Evolutionary conservation across 2,797 vertebrate species (phyloP).

Genomic region (Sebastolobus alascanus): DNA sequence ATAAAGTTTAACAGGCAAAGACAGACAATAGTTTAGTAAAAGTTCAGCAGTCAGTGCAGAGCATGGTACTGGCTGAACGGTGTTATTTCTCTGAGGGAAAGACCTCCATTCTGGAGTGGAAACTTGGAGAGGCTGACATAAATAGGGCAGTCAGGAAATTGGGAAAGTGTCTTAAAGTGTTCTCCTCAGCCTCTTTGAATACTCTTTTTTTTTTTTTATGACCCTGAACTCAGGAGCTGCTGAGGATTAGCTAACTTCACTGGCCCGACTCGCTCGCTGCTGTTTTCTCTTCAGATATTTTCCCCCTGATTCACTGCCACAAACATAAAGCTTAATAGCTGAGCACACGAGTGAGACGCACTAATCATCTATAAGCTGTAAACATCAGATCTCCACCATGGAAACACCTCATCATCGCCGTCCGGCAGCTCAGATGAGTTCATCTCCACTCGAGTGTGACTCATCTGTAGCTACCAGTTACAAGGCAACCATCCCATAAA

Average conservation of each 20-base stretch:
- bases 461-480: slow-evolving; percentile 43
- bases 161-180: slow-evolving; percentile 30
- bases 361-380: slow-evolving; percentile 44
- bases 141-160: slow-evolving; percentile 28
- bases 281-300: slow-evolving; percentile 50
- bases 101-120: slow-evolving; percentile 26
- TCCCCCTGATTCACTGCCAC: slow-evolving; percentile 60
- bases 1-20: background rate
- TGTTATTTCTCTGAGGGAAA: slow-evolving; percentile 19
- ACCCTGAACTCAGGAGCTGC: slow-evolving; percentile 7
- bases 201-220: background rate
- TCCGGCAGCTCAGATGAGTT: slow-evolving; percentile 35
- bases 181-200: slow-evolving; percentile 10
- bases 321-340: slow-evolving; percentile 46
- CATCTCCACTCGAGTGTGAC: slow-evolving; percentile 39
- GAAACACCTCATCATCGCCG: slow-evolving; percentile 50
- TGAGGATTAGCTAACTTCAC: slow-evolving; percentile 9
- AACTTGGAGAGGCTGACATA: slow-evolving; percentile 27
- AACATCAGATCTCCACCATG: slow-evolving; percentile 42
- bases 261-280: slow-evolving; percentile 6
- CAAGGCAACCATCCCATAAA: background rate
- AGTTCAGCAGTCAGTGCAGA: background rate
- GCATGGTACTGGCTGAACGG: background rate
- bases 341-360: slow-evolving; percentile 32
- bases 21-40: background rate